phyloP scores from a whole-genome alignment of 2,888 invertebrate species.

The Tenthredo notha region DNA sequence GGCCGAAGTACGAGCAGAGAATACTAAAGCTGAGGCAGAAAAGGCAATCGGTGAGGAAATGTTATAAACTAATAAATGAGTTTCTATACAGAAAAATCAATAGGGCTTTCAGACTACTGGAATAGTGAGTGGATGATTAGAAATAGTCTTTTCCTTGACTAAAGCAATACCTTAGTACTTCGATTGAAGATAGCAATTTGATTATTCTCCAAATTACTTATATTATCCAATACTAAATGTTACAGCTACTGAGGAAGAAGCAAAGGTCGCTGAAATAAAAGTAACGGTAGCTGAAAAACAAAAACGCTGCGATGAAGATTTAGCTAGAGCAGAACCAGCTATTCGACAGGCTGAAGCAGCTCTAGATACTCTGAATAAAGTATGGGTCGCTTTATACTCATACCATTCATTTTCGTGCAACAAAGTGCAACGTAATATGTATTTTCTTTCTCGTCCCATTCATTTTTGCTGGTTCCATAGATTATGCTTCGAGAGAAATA shows the following conservation, averaged over 20 bases:
- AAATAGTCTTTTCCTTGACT: neutral
- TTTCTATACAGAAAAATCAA: neutral
- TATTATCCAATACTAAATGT: neutral
- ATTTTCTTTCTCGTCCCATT: neutral
- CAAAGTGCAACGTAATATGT: neutral
- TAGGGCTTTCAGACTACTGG: neutral
- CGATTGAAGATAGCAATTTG: constrained; percentile 13
- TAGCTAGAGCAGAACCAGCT: constrained; percentile 95
- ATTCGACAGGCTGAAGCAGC: constrained; percentile 94
- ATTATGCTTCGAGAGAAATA: neutral
- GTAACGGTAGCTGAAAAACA: constrained; percentile 92
- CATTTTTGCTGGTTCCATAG: neutral
- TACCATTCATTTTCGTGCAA: neutral
- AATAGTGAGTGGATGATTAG: neutral
- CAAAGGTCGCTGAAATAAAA: constrained; percentile 93
- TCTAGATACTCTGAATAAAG: constrained; percentile 94
- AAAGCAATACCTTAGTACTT: neutral
- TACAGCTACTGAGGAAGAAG: constrained; percentile 90
- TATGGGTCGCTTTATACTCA: constrained; percentile 60
- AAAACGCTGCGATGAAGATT: constrained; percentile 92
- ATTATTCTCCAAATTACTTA: constrained; percentile 50
- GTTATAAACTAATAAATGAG: neutral
- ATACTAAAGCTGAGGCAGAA: constrained; percentile 93
- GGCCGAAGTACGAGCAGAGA: constrained; percentile 92
- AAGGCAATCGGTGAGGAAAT: constrained; percentile 85